A percentile compares a stretch with the other conserved stretches of the same genome.
phyloP scores from a whole-genome alignment of 2,113 vertebrate genomes.

The Megaceryle torquata region DNA sequence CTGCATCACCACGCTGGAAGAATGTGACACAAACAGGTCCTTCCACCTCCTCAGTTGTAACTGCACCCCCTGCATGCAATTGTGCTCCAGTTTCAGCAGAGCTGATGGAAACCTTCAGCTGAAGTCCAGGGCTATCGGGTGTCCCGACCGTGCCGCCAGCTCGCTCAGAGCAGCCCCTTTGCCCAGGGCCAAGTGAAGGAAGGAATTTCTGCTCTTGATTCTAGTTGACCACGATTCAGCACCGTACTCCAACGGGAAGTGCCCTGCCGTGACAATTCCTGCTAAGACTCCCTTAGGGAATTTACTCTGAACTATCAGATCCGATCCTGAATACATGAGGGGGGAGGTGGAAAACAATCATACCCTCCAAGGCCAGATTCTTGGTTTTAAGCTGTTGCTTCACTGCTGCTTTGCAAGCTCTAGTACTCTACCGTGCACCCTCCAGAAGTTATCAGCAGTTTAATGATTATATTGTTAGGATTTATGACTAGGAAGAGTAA shows the following conservation, averaged over 20 bases:
- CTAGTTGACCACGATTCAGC: not conserved
- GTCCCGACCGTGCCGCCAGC: not conserved
- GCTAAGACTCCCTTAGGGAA: not conserved
- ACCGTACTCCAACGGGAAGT: not conserved
- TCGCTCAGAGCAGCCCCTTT: accelerated
- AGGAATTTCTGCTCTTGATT: not conserved
- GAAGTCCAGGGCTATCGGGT: not conserved
- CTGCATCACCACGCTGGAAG: not conserved
- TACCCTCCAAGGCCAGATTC: not conserved
- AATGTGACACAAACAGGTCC: not conserved
- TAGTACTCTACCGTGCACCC: not conserved
- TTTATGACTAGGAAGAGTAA: not conserved
- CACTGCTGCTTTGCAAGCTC: not conserved
- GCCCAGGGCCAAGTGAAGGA: not conserved
- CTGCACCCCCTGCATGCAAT: not conserved
- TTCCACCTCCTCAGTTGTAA: not conserved
- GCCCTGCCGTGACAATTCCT: not conserved
- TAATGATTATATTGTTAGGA: not conserved
- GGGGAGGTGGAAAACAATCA: not conserved
- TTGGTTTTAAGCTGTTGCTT: not conserved
- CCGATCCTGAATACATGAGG: not conserved
- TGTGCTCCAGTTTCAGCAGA: not conserved
- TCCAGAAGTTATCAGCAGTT: not conserved
- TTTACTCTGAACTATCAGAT: not conserved
- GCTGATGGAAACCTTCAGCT: not conserved